Base-by-base conservation (phyloP, 2,888 invertebrate species). In the Latrodectus elegans region DNA sequence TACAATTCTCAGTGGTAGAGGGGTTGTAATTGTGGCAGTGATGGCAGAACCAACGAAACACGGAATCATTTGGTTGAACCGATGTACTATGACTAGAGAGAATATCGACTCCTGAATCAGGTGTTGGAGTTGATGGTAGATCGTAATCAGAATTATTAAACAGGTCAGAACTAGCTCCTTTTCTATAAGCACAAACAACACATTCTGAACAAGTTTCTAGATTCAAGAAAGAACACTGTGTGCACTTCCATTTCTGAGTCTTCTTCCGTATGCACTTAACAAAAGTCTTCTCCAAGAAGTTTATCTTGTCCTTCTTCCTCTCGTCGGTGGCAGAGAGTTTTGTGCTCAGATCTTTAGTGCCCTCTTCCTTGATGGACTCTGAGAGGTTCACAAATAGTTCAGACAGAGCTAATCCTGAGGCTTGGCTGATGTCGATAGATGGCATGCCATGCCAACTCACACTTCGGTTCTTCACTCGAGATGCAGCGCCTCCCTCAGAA, bases 221-320 rank as follows among this genome's bases (percentile, higher is more conserved):
- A 75, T 90, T 90, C 49, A 81, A 64, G 71, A 89, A 89, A 67
- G 74, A 73, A 80, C 90, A 90, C 49, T 84, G 78, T 17, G 73
- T n/a, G 60, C 90, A 90, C 51, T 84, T 89, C 90, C 90, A 90
- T 55, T 89, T 89, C 49, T 84, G 84, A n/a, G 88, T 89, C 70
- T 89, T 89, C 64, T 90, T 90, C n/a, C 90, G 80, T 68, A 90
- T 90, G 67, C 90, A 90, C 79, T 90, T 90, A 10, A 90, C 89
- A 38, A 90, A 89, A 8, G 90, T 90, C 75, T 90, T 90, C 38
- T 90, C 90, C 76, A 90, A 81, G 85, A 90, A 89, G 72, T 89
- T 90, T 9, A 83, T 75, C 74, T 86, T 84, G 65, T 81, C 85
- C 68, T 80, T 84, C 22, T 86, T 86, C 17, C 77, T 80, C 17